A percentile compares a stretch with the other conserved stretches of the same genome.
Conservation (phyloP, 1,140 invertebrate genomes). For the Camponotus vicinus region DNA sequence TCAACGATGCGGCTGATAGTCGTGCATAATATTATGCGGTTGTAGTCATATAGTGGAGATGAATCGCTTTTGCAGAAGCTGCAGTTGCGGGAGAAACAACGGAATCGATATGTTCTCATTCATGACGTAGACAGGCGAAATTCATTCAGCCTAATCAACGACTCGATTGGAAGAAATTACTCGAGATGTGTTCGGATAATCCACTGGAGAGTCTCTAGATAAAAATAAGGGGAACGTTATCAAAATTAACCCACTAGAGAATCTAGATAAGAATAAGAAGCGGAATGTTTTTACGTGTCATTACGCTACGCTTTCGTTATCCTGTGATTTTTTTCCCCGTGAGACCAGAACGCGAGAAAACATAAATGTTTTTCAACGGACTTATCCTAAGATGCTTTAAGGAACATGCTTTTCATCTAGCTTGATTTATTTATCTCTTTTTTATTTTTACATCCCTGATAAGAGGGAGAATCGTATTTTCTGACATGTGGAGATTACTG, state of each 20-base stretch:
- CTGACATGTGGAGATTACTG: not conserved
- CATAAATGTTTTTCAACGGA: not conserved
- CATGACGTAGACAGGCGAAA: slow-evolving; percentile 49
- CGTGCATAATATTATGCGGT: slow-evolving; percentile 59
- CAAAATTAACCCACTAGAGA: not conserved
- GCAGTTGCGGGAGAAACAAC: slow-evolving; percentile 61
- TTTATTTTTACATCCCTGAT: slow-evolving; percentile 6
- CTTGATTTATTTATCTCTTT: slow-evolving; percentile 46
- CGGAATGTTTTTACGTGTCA: not conserved
- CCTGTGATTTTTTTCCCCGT: slow-evolving; percentile 6
- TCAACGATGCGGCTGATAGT: slow-evolving; percentile 59
- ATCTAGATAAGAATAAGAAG: not conserved
- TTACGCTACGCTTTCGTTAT: not conserved
- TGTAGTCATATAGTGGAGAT: slow-evolving; percentile 68
- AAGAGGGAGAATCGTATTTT: slow-evolving; percentile 18
- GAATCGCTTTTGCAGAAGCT: slow-evolving; percentile 39
- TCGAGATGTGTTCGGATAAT: not conserved
- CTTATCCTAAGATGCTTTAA: slow-evolving; percentile 28
- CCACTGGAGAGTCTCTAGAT: not conserved
- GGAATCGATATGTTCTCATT: slow-evolving; percentile 70
- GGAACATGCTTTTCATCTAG: slow-evolving; percentile 26
- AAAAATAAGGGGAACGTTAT: not conserved
- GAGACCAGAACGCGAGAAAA: slow-evolving; percentile 7
- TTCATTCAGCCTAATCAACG: slow-evolving; percentile 56
- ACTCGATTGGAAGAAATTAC: not conserved